Percentiles rank a stretch among this genome's conserved stretches.
These are phyloP conservation scores for Thaumatotibia leucotreta DNA, from an alignment of 1,140 invertebrate genomes.

Conservation along the genomic window DNA sequence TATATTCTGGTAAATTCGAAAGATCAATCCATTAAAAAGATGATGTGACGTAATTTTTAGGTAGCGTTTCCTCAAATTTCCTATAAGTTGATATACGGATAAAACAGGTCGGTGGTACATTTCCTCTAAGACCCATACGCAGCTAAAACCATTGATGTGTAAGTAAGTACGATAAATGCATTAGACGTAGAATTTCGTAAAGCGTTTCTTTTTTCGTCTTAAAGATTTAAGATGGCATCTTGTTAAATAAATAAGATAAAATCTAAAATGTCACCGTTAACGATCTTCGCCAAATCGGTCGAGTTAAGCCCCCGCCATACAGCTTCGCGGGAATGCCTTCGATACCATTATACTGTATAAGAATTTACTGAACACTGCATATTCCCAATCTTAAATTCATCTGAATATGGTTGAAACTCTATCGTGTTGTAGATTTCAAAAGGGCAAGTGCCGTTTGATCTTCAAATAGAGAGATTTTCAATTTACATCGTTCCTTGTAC, in stretches of 20 bases:
- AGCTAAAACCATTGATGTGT: not conserved
- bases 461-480: constrained; percentile 37
- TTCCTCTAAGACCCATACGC: not conserved
- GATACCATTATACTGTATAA: not conserved
- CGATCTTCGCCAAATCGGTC: not conserved
- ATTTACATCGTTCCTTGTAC: constrained; percentile 35
- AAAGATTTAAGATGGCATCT: not conserved
- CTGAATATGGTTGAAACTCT: not conserved
- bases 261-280: constrained; percentile 1
- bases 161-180: not conserved
- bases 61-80: no score
- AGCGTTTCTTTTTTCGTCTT: not conserved
- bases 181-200: not conserved
- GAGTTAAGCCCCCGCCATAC: not conserved
- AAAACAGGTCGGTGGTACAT: not conserved
- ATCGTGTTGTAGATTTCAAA: constrained; percentile 8
- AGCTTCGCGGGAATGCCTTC: not conserved
- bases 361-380: not conserved
- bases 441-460: constrained; percentile 32
- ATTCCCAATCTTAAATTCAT: not conserved
- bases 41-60: no score
- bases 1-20: no score
- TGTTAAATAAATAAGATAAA: constrained; percentile 1
- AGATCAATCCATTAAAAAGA: no score
- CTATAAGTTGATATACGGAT: not conserved